phyloP scores from a whole-genome alignment of 2,888 invertebrate species.

The Trissolcus japonicus region DNA sequence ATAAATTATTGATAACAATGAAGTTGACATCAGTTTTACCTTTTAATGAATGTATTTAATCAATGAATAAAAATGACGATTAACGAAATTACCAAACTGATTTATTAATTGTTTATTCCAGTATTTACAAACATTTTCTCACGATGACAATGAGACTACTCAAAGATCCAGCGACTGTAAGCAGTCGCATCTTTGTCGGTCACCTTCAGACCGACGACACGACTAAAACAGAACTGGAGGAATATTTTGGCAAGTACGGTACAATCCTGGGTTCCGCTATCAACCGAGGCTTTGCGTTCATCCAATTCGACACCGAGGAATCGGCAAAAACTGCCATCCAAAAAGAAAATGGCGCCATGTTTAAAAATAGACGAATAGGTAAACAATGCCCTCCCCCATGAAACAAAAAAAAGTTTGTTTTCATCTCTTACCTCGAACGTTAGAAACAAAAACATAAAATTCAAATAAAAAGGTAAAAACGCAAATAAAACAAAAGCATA shows the following conservation, averaged over 20 bases:
- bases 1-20: too few relatives aligned
- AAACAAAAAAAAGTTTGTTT: conserved; percentile 74
- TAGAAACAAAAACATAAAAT: neutral
- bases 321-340: conserved; percentile 86
- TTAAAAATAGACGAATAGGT: conserved; percentile 84
- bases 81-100: too few relatives aligned
- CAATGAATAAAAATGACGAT: too few relatives aligned
- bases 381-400: conserved; percentile 68
- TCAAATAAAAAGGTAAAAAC: too few relatives aligned
- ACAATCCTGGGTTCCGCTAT: conserved; percentile 83
- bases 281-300: conserved; percentile 90
- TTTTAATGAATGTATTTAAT: too few relatives aligned
- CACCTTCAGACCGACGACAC: conserved; percentile 84
- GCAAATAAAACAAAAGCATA: too few relatives aligned
- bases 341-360: conserved; percentile 82
- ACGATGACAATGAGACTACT: conserved; percentile 71
- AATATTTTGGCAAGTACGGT: conserved; percentile 86
- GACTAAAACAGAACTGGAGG: conserved; percentile 82
- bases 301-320: conserved; percentile 87
- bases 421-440: conserved; percentile 61
- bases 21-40: too few relatives aligned
- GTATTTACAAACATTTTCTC: too few relatives aligned
- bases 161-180: conserved; percentile 85
- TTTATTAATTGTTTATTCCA: too few relatives aligned
- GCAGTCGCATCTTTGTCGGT: conserved; percentile 88